Evolutionary conservation across 2,797 vertebrate genomes (phyloP).

Genomic region (Limosa lapponica): DNA sequence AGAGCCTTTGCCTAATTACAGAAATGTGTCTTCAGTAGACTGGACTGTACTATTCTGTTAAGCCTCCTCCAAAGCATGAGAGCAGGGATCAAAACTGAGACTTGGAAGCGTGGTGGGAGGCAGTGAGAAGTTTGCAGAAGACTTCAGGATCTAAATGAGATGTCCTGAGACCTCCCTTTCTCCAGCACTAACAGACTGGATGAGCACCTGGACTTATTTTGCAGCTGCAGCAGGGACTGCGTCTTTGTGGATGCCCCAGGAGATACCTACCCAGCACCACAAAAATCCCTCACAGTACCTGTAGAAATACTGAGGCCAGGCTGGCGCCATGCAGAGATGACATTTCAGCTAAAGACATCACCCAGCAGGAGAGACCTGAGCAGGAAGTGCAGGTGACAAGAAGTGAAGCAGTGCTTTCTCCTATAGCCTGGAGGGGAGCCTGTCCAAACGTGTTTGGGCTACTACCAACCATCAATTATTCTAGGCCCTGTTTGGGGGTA

Average conservation of each 20-base stretch:
- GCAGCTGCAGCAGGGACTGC: background rate
- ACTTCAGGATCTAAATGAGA: background rate
- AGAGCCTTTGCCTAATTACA: background rate
- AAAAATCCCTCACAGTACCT: background rate
- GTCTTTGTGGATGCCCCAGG: background rate
- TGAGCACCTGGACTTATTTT: background rate
- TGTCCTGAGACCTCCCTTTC: background rate
- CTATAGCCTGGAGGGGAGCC: background rate
- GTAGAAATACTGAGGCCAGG: background rate
- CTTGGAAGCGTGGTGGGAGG: background rate
- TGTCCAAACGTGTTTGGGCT: fast-evolving
- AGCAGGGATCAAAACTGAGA: background rate
- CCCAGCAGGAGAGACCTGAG: background rate
- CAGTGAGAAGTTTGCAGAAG: background rate
- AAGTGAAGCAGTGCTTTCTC: background rate
- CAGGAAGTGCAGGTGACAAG: background rate
- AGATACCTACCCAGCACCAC: background rate
- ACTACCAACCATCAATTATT: background rate
- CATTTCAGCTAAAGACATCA: background rate
- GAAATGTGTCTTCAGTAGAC: background rate
- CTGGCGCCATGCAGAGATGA: background rate
- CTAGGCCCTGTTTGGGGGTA: background rate
- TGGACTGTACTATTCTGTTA: background rate
- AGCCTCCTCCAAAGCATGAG: background rate
- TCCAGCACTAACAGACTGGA: background rate